phyloP scores from a whole-genome alignment of 1,140 invertebrate species.

The Drosophila albomicans region DNA sequence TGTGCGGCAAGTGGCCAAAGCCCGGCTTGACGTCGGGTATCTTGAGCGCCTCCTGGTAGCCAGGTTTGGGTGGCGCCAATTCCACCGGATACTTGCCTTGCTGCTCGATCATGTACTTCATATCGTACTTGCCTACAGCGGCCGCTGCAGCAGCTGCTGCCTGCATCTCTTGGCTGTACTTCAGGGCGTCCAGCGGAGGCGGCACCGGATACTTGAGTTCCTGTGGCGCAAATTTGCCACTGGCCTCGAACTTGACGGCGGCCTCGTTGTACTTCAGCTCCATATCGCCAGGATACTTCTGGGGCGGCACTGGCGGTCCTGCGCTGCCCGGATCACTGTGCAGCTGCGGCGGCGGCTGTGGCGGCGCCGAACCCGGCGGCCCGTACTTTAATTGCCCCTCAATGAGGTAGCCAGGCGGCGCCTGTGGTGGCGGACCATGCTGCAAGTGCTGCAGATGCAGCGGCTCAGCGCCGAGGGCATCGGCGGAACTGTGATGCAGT shows the following conservation, averaged over 20 bases:
- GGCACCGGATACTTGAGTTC: conserved; percentile 81
- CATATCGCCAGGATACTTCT: conserved; percentile 79
- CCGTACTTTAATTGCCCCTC: conserved; percentile 79
- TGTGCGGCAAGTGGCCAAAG: conserved; percentile 71
- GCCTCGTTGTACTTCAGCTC: conserved; percentile 76
- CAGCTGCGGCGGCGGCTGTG: conserved; percentile 71
- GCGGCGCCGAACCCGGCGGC: conserved; percentile 49
- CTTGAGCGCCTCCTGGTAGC: conserved; percentile 74
- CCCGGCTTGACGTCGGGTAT: conserved; percentile 77
- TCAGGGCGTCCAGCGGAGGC: conserved; percentile 72
- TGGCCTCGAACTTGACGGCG: conserved; percentile 59
- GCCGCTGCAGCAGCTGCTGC: conserved; percentile 65
- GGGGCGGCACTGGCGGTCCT: conserved; percentile 44
- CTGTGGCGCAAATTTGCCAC: conserved; percentile 67
- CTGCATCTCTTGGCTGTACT: conserved; percentile 84
- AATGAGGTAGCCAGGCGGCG: conserved; percentile 71
- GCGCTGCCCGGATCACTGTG: conserved; percentile 61
- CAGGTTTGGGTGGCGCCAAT: conserved; percentile 58
- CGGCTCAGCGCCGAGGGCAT: conserved; percentile 44
- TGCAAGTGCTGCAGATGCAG: conserved; percentile 63
- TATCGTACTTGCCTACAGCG: conserved; percentile 78
- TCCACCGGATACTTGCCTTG: conserved; percentile 75
- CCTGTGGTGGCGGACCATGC: conserved; percentile 54
- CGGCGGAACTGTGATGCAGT: conserved; percentile 30
- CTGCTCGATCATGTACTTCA: conserved; percentile 83